Evolutionary conservation across 2,888 invertebrate species (phyloP), one percentile per base, ranked within the genome.

Genomic region (Cerastis rubricosa): DNA sequence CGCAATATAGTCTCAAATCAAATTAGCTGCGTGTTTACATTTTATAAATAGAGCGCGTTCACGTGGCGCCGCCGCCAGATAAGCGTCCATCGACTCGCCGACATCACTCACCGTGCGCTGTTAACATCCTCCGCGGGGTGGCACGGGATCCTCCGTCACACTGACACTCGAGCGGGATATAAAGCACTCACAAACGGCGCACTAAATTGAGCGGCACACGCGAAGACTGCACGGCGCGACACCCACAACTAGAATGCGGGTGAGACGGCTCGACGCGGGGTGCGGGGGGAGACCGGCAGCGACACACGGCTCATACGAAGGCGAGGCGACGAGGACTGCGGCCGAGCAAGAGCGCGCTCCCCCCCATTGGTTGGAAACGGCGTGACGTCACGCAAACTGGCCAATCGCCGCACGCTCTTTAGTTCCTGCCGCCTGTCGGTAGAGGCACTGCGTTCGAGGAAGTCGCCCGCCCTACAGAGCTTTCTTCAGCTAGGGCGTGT

Each of bases 211-310:
- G 94, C 93, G 94, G 92, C 95, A 96, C 96, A 95, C 96, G 95
- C 96, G 96, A 95, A 93, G 95, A 95, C 96, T 96, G 95, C 95
- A 96, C 96, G 89, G 95, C 95, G 95, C 95, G 95, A 96, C 95
- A 96, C 95, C 95, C 96, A 96, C 96, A 93, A 96, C 96, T 96
- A 96, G 96, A 96, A 96, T 96, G 96, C 94, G 95, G 95, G 94
- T 94, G 94, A 95, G 93, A 93, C 91, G 91, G 90, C 84, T 83
- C 89, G 93, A 93, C 92, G 94, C 93, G 94, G 95, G 95, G 95
- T 89, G 93, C 93, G 95, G 93, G 94, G 93, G 92, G 94, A 89
- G 89, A 87, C 90, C 90, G 92, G 91, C 94, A 92, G 94, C 94
- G 93, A 94, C 93, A 96, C 96, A 95, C 96, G 90, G 93, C 94